Evolutionary conservation across 2,888 invertebrate genomes (phyloP), one percentile per base, ranked within the genome.

Genomic region (Monochamus alternatus): DNA sequence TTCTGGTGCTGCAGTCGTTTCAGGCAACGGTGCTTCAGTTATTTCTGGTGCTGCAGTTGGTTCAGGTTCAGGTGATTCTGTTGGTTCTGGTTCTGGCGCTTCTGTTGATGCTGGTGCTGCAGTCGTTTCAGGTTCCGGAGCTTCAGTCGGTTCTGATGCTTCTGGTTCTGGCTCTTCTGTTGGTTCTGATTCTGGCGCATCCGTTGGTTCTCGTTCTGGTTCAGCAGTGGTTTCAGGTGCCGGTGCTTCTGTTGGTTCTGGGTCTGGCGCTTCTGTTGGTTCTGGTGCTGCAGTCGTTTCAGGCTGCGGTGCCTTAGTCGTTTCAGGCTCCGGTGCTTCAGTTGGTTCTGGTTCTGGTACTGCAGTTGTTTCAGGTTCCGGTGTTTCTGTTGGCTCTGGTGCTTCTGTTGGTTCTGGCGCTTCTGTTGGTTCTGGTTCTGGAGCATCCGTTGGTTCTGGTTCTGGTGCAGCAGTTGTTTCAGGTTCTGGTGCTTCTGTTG

Each of bases 321-420:
- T 9, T 30, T 47, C 67, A 38, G 38, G 38, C 22, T 71, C 75
- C 38, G 51, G 38, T n/a, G 51, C 12, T 66, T 71, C 65, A 4
- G 71, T 30, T 38, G 38, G 38, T 38, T 38, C 38, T 38, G 38
- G 38, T 38, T 38, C 38, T 38, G 38, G 38, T 38, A 2, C 38
- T 1, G 38, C 38, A 38, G 38, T 38, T 38, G 38, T 4, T 38
- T 38, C 38, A 5, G 38, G 38, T 38, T 38, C 38, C 4, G 38
- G 38, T 0, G 38, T 2, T 2, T 38, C 38, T 38, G 38, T 38
- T 7, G 38, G 38, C 2, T 38, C 38, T 38, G 38, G 38, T 38
- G 5, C 38, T 38, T 4, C 38, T 4, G 38, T 38, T 38, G 38
- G 38, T 38, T 38, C 38, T 4, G 38, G 38, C 38, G 38, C 38